Evolutionary conservation across 2,113 vertebrate genomes (phyloP).

Genomic region (Nesogale talazaci): DNA sequence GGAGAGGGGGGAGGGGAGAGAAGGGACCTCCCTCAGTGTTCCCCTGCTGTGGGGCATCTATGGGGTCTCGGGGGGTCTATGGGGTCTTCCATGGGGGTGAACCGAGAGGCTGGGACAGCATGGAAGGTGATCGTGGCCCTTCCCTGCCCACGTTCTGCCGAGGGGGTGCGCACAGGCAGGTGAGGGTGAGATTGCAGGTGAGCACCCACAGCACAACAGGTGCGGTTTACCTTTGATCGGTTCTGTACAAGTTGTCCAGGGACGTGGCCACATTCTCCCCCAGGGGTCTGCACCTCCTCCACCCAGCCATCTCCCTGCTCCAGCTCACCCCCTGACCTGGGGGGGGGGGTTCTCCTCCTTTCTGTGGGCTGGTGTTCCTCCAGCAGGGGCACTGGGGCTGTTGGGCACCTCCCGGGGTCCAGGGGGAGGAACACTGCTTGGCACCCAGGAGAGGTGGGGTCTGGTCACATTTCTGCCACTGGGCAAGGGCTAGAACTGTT

Average conservation of each 20-base stretch:
- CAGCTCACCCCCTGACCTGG: neutral
- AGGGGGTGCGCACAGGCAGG: no score
- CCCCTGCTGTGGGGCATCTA: neutral
- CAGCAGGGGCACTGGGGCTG: neutral
- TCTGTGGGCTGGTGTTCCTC: neutral
- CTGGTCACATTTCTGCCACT: neutral
- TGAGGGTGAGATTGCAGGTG: no score
- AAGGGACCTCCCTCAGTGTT: neutral
- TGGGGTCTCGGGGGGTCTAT: neutral
- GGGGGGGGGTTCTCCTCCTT: neutral
- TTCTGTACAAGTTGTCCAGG: neutral
- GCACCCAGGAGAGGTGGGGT: neutral
- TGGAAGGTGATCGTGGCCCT: neutral
- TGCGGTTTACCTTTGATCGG: neutral
- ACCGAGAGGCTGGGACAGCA: neutral
- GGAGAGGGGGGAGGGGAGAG: neutral
- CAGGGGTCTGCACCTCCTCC: neutral
- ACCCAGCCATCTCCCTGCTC: neutral
- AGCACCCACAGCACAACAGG: neutral
- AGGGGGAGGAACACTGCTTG: neutral
- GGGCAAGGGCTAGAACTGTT: neutral
- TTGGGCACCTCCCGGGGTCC: neutral
- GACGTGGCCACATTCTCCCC: neutral
- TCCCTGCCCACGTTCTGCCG: neutral
- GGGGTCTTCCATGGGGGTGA: neutral